These are phyloP conservation scores for Drosophila azteca DNA, from an alignment of 1,140 invertebrate genomes.

Conservation along the genomic window DNA sequence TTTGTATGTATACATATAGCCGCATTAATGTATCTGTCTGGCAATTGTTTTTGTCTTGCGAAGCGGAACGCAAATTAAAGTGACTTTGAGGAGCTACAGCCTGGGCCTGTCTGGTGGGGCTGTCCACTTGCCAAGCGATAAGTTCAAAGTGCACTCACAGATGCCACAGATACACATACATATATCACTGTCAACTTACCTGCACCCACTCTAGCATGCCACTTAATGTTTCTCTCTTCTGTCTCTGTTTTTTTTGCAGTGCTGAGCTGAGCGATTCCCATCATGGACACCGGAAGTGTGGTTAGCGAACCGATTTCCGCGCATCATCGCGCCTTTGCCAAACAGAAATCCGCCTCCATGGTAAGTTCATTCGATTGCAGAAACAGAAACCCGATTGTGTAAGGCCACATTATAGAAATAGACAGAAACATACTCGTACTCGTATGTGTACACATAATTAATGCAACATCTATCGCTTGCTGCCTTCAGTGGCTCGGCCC, in stretches of 20 bases:
- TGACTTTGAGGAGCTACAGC: slow-evolving; percentile 49
- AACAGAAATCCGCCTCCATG: slow-evolving; percentile 83
- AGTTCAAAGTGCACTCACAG: slow-evolving; percentile 25
- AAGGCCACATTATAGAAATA: slow-evolving; percentile 9
- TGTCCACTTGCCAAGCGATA: slow-evolving; percentile 10
- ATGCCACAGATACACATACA: slow-evolving; percentile 12
- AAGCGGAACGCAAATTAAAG: slow-evolving; percentile 73
- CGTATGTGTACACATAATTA: slow-evolving; percentile 35
- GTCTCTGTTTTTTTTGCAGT: slow-evolving; percentile 38
- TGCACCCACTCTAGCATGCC: neutral
- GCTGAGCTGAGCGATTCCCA: slow-evolving; percentile 15
- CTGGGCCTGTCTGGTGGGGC: slow-evolving; percentile 29
- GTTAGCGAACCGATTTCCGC: slow-evolving; percentile 82
- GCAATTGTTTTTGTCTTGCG: slow-evolving; percentile 69
- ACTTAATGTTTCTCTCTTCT: slow-evolving; percentile 12
- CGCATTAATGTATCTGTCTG: neutral
- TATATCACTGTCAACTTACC: slow-evolving; percentile 30
- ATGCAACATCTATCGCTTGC: slow-evolving; percentile 28
- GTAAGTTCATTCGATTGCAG: slow-evolving; percentile 53
- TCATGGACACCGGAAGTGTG: slow-evolving; percentile 81
- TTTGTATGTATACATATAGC: neutral
- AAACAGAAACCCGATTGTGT: slow-evolving; percentile 20
- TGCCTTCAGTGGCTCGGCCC: neutral
- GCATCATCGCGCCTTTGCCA: slow-evolving; percentile 82
- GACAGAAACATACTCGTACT: too few relatives aligned